phyloP scores from a whole-genome alignment of 2,113 vertebrate species.

The Pseudopipra pipra region DNA sequence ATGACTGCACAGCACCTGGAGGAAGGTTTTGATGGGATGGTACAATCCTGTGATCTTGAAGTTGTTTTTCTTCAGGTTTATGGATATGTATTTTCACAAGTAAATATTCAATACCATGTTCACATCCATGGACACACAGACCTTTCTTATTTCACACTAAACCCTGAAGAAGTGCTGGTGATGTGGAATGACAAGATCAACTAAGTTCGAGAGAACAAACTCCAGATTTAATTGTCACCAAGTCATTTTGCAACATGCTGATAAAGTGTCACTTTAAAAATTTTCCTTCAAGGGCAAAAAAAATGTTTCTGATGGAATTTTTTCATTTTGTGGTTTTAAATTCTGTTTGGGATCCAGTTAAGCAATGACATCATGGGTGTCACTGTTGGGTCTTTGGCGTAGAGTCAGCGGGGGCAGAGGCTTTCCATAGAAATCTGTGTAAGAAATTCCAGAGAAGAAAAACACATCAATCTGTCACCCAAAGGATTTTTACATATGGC shows the following conservation, averaged over 20 bases:
- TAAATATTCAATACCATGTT: not conserved
- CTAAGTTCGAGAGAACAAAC: not conserved
- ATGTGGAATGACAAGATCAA: not conserved
- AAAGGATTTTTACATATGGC: not conserved
- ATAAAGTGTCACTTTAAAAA: not conserved
- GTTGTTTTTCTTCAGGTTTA: slow-evolving; percentile 44
- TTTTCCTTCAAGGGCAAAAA: not conserved
- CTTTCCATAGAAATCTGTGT: slow-evolving; percentile 77
- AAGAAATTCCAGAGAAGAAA: slow-evolving; percentile 30
- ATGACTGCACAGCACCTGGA: not conserved
- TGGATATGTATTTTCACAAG: not conserved
- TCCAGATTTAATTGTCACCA: not conserved
- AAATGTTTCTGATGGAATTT: not conserved
- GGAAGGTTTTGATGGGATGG: not conserved
- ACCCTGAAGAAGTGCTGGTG: slow-evolving; percentile 44
- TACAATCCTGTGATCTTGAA: slow-evolving; percentile 10
- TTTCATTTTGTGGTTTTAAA: not conserved
- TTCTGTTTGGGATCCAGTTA: slow-evolving; percentile 16
- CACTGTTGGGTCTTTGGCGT: slow-evolving; percentile 75
- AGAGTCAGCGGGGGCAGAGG: slow-evolving; percentile 72
- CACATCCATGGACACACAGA: not conserved
- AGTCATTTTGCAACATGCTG: not conserved
- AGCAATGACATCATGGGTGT: slow-evolving; percentile 72
- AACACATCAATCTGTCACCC: not conserved
- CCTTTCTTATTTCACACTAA: not conserved